phyloP scores from a whole-genome alignment of 2,113 vertebrate species.

The Pelecanoides urinatrix region DNA sequence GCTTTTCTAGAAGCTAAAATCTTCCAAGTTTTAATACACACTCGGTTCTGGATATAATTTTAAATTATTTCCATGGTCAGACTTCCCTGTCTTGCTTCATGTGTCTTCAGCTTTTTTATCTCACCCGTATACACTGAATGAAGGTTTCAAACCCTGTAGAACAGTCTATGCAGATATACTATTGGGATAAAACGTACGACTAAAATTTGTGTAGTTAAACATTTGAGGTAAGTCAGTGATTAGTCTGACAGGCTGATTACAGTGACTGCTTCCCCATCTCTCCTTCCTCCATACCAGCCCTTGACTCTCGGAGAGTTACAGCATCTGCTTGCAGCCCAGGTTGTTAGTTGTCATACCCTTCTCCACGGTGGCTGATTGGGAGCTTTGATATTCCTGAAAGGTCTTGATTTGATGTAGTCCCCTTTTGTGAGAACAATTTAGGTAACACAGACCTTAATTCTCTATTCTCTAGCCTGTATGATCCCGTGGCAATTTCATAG shows the following conservation, averaged over 20 bases:
- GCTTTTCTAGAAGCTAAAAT: neutral
- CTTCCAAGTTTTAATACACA: neutral
- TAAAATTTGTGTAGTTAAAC: neutral
- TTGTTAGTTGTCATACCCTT: neutral
- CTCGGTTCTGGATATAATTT: neutral
- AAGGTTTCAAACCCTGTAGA: neutral
- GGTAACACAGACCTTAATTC: neutral
- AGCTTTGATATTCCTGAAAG: neutral
- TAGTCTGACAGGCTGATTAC: neutral
- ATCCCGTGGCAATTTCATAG: neutral
- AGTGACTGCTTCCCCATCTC: neutral
- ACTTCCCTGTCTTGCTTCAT: neutral
- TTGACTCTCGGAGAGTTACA: neutral
- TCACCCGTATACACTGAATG: neutral
- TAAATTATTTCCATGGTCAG: neutral
- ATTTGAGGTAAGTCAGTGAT: neutral
- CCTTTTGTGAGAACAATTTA: neutral
- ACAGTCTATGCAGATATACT: neutral
- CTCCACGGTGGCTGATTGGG: neutral
- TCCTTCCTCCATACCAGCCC: neutral
- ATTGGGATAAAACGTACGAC: neutral
- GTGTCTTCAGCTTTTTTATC: neutral
- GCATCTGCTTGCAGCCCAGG: neutral
- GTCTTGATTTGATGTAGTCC: neutral
- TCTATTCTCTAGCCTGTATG: neutral